phyloP scores from a whole-genome alignment of 2,888 invertebrate species.

The Hirtodrosophila histrioides region DNA sequence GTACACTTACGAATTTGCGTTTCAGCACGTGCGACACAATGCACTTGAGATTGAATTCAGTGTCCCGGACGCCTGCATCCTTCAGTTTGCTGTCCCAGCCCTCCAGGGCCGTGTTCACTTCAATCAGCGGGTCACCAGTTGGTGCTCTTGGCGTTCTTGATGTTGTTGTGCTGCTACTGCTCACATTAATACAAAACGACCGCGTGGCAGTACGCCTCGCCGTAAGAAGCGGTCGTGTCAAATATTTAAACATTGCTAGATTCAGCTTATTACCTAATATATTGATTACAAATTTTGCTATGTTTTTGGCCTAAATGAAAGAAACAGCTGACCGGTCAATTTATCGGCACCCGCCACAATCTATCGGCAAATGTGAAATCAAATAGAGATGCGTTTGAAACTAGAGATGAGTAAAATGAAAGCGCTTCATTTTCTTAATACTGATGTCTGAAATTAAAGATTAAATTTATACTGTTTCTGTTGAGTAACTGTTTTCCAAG shows the following conservation, averaged over 20 bases:
- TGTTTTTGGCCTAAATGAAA: constrained; percentile 14
- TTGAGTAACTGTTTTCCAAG: too few relatives aligned
- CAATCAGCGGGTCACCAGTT: constrained; percentile 23
- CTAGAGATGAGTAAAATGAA: too few relatives aligned
- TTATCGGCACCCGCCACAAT: too few relatives aligned
- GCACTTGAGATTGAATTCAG: constrained; percentile 86
- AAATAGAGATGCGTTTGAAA: too few relatives aligned
- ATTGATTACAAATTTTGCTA: constrained; percentile 54
- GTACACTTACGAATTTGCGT: constrained; percentile 84
- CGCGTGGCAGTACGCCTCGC: constrained; percentile 18
- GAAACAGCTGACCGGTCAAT: constrained; percentile 37
- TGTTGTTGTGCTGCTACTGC: constrained; percentile 8
- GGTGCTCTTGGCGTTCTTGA: neutral
- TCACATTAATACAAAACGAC: constrained; percentile 26
- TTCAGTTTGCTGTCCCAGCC: constrained; percentile 85
- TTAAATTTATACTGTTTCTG: too few relatives aligned
- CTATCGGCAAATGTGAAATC: too few relatives aligned
- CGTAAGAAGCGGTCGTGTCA: constrained; percentile 37
- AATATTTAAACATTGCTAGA: constrained; percentile 57
- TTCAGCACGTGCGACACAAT: constrained; percentile 86
- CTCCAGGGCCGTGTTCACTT: constrained; percentile 70
- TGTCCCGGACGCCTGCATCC: constrained; percentile 85
- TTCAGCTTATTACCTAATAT: constrained; percentile 66
- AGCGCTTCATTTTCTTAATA: too few relatives aligned
- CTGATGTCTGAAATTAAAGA: too few relatives aligned